Evolutionary conservation across 2,113 vertebrate species (phyloP).

Genomic region (Lipotes vexillifer): DNA sequence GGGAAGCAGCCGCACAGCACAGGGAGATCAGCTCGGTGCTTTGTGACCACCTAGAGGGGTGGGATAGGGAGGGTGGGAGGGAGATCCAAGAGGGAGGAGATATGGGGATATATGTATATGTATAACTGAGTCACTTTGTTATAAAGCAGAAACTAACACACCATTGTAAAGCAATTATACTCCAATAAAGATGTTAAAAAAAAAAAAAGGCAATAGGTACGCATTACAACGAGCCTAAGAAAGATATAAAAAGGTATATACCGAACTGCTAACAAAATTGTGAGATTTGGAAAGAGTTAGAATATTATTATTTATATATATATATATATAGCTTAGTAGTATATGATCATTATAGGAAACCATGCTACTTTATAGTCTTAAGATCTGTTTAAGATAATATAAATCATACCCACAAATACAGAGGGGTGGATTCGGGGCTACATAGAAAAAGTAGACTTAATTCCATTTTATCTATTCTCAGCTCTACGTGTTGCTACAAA

Average conservation of each 20-base stretch:
- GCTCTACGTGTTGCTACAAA: background rate
- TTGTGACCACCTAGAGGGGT: too few relatives aligned
- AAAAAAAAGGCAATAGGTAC: background rate
- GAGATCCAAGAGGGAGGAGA: too few relatives aligned
- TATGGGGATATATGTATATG: too few relatives aligned
- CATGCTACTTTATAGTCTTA: background rate
- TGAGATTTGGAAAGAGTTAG: background rate
- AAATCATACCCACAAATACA: background rate
- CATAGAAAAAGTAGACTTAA: background rate
- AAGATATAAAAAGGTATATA: background rate
- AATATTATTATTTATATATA: background rate
- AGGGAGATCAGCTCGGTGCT: too few relatives aligned
- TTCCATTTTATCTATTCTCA: background rate
- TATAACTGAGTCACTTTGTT: too few relatives aligned
- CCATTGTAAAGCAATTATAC: too few relatives aligned
- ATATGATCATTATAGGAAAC: background rate
- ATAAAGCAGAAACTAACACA: too few relatives aligned
- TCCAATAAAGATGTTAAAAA: too few relatives aligned
- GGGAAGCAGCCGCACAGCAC: too few relatives aligned
- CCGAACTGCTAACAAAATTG: background rate
- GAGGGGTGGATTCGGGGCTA: background rate
- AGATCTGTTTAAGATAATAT: background rate
- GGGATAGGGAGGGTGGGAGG: too few relatives aligned
- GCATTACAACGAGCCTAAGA: background rate
- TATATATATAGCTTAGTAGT: background rate